Conservation (phyloP, 2,797 vertebrate genomes). For the Urophycis tenuis region DNA sequence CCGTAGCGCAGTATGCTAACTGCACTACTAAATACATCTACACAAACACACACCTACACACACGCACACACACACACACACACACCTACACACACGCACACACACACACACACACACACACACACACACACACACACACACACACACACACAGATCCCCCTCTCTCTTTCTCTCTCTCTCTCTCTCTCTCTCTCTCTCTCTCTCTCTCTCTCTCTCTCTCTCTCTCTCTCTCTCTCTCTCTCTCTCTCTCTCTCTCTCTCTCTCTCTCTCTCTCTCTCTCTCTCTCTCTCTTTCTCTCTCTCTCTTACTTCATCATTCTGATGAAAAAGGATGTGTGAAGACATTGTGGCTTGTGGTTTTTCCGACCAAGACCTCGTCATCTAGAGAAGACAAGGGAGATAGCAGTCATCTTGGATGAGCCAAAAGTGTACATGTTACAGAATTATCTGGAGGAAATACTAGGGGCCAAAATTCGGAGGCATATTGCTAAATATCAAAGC, state of each 20-base stretch:
- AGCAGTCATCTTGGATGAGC: conserved; percentile 25
- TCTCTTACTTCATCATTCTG: conserved; percentile 29
- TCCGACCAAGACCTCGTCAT: conserved; percentile 25
- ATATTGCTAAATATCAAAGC: too few relatives aligned
- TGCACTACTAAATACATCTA: conserved; percentile 52
- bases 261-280: background rate
- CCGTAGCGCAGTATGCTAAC: conserved; percentile 60
- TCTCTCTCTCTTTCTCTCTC: background rate
- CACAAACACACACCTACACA: too few relatives aligned
- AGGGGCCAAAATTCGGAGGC: background rate
- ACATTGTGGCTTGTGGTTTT: conserved; percentile 38
- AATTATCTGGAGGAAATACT: background rate
- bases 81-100: background rate
- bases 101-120: too few relatives aligned
- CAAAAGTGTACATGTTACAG: background rate
- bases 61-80: conserved; percentile 3
- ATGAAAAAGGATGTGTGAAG: conserved; percentile 35
- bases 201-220: too few relatives aligned
- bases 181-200: too few relatives aligned
- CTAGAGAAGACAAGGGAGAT: conserved; percentile 38
- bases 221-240: too few relatives aligned
- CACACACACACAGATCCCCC: too few relatives aligned
- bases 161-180: too few relatives aligned
- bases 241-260: too few relatives aligned
- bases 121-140: background rate